Conservation (phyloP, 1,140 invertebrate species). For the Drosophila sulfurigaster region DNA sequence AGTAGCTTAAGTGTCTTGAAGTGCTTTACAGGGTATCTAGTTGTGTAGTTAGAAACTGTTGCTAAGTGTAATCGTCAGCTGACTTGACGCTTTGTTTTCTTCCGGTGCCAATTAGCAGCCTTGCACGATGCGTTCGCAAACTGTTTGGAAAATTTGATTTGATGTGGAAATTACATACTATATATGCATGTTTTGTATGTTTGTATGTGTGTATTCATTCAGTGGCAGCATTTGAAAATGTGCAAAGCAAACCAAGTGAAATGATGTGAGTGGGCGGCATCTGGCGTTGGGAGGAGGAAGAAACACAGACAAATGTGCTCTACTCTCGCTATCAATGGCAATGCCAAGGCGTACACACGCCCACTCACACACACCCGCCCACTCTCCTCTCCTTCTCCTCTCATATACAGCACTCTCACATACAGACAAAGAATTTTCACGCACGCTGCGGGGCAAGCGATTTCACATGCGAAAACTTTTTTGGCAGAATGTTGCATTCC, state of each 20-base stretch:
- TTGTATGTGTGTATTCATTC: no score
- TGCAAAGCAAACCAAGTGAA: constrained; percentile 2
- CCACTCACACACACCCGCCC: background rate
- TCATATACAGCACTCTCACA: background rate
- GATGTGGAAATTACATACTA: constrained; percentile 22
- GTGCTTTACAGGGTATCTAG: background rate
- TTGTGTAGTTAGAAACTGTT: background rate
- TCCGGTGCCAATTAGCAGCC: constrained; percentile 27
- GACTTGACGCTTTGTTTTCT: constrained; percentile 3
- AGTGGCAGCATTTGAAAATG: constrained; percentile 14
- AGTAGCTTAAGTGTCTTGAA: background rate
- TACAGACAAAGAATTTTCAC: constrained; percentile 4
- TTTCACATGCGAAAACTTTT: constrained; percentile 28
- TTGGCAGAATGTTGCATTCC: constrained; percentile 1
- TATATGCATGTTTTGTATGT: no score
- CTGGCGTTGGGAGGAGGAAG: background rate
- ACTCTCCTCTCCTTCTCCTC: background rate
- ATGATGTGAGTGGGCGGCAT: constrained; percentile 24
- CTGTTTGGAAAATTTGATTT: constrained; percentile 33
- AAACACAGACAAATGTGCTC: constrained; percentile 4
- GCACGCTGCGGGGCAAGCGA: constrained; percentile 8
- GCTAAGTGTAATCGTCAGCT: background rate
- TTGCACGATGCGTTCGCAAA: constrained; percentile 24
- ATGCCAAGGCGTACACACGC: constrained; percentile 31
- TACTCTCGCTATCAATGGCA: constrained; percentile 30